Conservation (phyloP, 2,113 vertebrate genomes). For the Falco punctatus region DNA sequence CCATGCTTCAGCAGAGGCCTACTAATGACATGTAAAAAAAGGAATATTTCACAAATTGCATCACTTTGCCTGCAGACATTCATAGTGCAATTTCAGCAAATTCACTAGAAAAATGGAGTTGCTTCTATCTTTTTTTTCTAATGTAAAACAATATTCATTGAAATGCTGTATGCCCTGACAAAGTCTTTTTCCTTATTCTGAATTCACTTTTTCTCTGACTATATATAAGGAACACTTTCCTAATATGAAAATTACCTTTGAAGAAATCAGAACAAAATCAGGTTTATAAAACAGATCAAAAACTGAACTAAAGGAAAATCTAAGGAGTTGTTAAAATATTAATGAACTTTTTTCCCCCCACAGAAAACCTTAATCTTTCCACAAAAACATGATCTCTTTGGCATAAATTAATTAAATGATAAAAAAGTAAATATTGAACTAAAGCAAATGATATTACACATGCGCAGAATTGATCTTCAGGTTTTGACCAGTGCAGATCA, state of each 20-base stretch:
- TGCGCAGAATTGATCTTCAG: neutral
- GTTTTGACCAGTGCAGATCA: neutral
- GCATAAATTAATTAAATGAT: neutral
- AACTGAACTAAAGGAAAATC: neutral
- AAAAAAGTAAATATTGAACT: neutral
- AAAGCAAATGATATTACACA: neutral
- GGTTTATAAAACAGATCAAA: neutral
- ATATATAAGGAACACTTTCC: neutral
- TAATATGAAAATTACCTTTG: neutral
- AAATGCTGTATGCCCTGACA: neutral
- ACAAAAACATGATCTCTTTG: neutral
- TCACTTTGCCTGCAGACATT: neutral
- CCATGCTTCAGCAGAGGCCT: neutral
- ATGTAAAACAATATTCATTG: neutral
- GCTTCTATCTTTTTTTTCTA: neutral
- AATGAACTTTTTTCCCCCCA: fast-evolving
- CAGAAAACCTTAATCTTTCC: neutral
- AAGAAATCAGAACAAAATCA: neutral
- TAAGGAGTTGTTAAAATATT: neutral
- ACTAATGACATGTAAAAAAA: neutral
- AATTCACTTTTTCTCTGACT: neutral
- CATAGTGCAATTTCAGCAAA: neutral
- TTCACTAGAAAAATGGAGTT: neutral
- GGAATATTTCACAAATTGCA: neutral
- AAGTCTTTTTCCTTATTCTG: neutral